Base-by-base conservation (phyloP, 2,113 vertebrate genomes). In the Spea bombifrons region DNA sequence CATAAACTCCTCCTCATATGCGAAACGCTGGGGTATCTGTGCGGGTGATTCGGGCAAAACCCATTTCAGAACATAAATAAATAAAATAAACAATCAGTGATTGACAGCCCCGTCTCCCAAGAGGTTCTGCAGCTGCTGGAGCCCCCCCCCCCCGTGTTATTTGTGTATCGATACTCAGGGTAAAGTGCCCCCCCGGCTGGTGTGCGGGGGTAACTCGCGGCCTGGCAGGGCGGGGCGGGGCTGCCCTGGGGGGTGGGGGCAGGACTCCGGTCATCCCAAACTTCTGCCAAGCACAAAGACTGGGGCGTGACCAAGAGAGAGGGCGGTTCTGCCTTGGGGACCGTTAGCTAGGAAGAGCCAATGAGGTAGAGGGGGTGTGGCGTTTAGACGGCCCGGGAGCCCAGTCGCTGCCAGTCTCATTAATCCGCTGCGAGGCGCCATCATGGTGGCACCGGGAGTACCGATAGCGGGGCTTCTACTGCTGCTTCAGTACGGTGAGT, bases 401-500 rank as follows among this genome's bases (percentile, higher is more conserved):
- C n/a, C 67, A 48, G 46, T 50, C 16, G 13, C 7, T 70, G 67
- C 67, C 67, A 30, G 3, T n/a, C 13, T 49, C 67, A 50, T 30
- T 30, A 30, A 30, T 30, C 30, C 30, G 30, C 30, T 30, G 30
- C 30, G 15, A 57, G 16, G 15, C 4, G 8, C 30, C 45, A 75
- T 49, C 45, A 75, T 75, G 73, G 73, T 59, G 57, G 57, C 57
- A n/a, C 57, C 43, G 59, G 45, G 59, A 46, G 57, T 70, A 50
- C 7, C 43, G 59, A 15, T 8, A 12, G 5, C 59, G 30, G 30
- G 30, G 30, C 30, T 73, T 3, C 13, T 75, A 7, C 46, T 75
- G 30, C 46, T 75, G 8, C 71, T 73, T 7, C 9, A 64, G 3
- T 59, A 49, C 45, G 59, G 73, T 75, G 73, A 75, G 73, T 75